Base-by-base conservation (phyloP, 2,797 vertebrate genomes). In the Lithobates sylvaticus region DNA sequence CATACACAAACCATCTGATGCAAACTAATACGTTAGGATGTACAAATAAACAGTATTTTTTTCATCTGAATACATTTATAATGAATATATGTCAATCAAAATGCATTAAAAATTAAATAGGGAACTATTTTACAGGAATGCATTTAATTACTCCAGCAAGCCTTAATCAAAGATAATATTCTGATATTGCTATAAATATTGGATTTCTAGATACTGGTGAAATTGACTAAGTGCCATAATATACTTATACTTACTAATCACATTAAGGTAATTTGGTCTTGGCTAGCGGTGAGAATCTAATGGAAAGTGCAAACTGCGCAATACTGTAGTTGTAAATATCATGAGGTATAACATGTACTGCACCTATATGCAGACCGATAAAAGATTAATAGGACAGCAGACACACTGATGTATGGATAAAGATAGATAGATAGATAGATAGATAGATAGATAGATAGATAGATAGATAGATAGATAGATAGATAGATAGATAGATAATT, bases 181-280 rank as follows among this genome's bases (percentile, higher is more conserved):
- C 23, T 61, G 47, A 61, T 70, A 80, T 36, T 81, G 79, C 79
- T 72, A 81, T 72, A 29, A 50, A 70, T 69, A 69, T 71, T 72
- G 68, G 21, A 72, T 72, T 72, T 72, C 79, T 61, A 36, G 44
- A 73, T 61, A 10, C n/a, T 12, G 39, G 47, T n/a, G 8, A 39
- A 73, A 81, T 58, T 81, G 69, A 58, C 69, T n/a, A 36, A 39
- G 69, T 42, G 47, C 47, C 32, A 50, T 61, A 58, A 71, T 81
- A 81, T 61, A 81, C 54, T 64, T 58, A 58, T 39, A 58, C 21
- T 36, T 81, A 54, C 34, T 39, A 72, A 81, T 64, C 32, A 71
- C 50, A 81, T 81, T 81, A 81, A 72, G 79, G 54, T 58, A 72
- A 74, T 81, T 50, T 72, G 68, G 54, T 26, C 29, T 81, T 81